Evolutionary conservation across 64 coral and sea anemone species (phyloP).

Genomic region (Cladopsammia gracilis): DNA sequence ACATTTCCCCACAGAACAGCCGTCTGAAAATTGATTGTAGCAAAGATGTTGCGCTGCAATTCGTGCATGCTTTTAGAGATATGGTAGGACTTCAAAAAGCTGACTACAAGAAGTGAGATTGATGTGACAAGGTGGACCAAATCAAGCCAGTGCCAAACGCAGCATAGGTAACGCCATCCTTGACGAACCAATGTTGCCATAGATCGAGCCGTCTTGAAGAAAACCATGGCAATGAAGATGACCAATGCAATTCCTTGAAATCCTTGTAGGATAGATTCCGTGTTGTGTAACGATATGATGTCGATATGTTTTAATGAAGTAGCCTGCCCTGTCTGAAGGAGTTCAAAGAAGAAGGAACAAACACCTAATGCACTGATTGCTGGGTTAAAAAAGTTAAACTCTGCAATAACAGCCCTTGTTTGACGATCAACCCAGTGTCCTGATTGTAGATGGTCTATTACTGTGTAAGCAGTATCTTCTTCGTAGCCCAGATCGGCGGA

Average conservation of each 20-base stretch:
- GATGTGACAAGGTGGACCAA: background rate
- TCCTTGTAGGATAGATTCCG: background rate
- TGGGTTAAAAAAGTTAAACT: no score
- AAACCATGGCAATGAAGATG: background rate
- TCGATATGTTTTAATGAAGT: background rate
- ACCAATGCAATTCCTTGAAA: background rate
- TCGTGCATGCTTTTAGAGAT: background rate
- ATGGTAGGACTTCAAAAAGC: background rate
- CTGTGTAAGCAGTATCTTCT: no score
- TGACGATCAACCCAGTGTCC: no score
- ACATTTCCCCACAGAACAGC: no score
- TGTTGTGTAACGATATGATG: background rate
- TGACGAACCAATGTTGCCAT: background rate
- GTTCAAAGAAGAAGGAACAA: no score
- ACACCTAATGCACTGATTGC: no score
- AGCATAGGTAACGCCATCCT: background rate
- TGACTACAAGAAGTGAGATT: background rate
- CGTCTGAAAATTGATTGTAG: background rate
- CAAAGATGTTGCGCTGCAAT: background rate
- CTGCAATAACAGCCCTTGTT: no score
- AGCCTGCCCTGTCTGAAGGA: no score
- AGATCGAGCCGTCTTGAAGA: background rate
- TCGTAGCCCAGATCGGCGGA: no score
- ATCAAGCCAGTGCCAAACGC: background rate
- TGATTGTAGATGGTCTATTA: no score